Evolutionary conservation across 2,888 invertebrate genomes (phyloP).

Genomic region (Stenodera caucasica): DNA sequence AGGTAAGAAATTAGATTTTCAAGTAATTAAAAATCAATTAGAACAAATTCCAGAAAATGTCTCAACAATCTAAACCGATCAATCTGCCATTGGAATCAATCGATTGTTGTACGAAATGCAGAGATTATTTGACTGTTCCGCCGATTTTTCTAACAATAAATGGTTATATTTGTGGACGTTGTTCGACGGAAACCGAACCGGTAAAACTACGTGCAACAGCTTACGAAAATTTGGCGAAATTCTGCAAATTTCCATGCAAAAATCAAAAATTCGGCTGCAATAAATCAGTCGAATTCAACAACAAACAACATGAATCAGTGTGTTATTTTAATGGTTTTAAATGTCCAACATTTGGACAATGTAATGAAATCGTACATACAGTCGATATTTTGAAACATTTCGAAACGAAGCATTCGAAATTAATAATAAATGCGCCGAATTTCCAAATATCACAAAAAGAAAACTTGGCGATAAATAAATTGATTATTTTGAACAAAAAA

Average conservation of each 20-base stretch:
- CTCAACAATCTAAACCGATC: not conserved
- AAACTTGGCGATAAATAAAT: constrained; percentile 9
- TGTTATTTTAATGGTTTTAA: constrained; percentile 29
- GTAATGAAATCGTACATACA: constrained; percentile 30
- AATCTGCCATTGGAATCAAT: not conserved
- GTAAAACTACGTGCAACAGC: not conserved
- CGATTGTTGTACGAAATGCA: not conserved
- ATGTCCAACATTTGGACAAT: constrained; percentile 30
- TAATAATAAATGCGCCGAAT: constrained; percentile 24
- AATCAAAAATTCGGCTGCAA: constrained; percentile 34
- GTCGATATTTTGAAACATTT: constrained; percentile 30
- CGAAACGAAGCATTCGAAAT: constrained; percentile 25
- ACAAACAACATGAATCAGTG: constrained; percentile 31
- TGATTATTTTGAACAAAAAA: not conserved
- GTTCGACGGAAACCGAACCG: not conserved
- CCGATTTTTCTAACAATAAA: constrained; percentile 1
- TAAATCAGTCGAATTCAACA: constrained; percentile 26
- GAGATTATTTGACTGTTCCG: not conserved
- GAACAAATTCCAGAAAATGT: not conserved
- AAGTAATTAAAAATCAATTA: not conserved
- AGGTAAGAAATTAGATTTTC: too few relatives aligned
- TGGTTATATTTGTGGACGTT: constrained; percentile 13
- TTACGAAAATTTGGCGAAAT: constrained; percentile 32
- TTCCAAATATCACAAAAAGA: constrained; percentile 18
- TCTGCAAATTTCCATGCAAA: constrained; percentile 34